Base-by-base conservation (phyloP, 2,797 vertebrate genomes). In the Pterois miles region DNA sequence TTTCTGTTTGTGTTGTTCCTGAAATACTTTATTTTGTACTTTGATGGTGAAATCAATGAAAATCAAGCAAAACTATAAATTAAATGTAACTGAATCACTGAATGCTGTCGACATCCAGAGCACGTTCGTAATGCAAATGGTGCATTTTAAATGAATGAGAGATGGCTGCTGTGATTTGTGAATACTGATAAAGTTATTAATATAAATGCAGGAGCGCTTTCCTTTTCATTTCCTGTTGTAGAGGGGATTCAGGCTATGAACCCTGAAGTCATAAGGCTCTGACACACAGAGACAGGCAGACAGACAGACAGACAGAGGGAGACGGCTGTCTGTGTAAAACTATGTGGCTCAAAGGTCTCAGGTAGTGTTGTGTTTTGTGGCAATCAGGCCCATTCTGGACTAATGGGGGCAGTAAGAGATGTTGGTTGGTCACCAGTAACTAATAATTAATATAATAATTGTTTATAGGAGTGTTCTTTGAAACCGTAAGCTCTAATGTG, bases 121-220 rank as follows among this genome's bases (percentile, higher is more conserved):
- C 62, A 72, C 46, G 71, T 82, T 73, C 56, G 23, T 75, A 75
- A 81, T 82, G 85, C 74, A 87, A 86, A 88, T 84, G 70, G 65
- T 53, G 78, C n/a, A 58, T 74, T 86, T 76, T 80, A 88, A 86
- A 88, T 85, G 82, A 91, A 88, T 79, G 87, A 81, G 76, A 88
- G 81, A 84, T 80, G 76, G 56, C 75, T 78, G 71, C 73, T 68
- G 65, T 84, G 89, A 92, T 91, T 86, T 85, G 84, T 88, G 87
- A 90, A 88, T 90, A 91, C 84, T 87, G 91, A 93, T 89, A 88
- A 86, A 90, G 88, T 83, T 92, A 90, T 90, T 92, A 91, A 91
- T 93, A 92, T 92, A 90, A 92, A 92, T 91, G 89, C 76, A 67
- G 73, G 31, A 38, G 64, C 46, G 1, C 71, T 68, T 43, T 86